Evolutionary conservation across 2,888 invertebrate species (phyloP), one percentile per base, ranked within the genome.

Genomic region (Uropetala carovei): DNA sequence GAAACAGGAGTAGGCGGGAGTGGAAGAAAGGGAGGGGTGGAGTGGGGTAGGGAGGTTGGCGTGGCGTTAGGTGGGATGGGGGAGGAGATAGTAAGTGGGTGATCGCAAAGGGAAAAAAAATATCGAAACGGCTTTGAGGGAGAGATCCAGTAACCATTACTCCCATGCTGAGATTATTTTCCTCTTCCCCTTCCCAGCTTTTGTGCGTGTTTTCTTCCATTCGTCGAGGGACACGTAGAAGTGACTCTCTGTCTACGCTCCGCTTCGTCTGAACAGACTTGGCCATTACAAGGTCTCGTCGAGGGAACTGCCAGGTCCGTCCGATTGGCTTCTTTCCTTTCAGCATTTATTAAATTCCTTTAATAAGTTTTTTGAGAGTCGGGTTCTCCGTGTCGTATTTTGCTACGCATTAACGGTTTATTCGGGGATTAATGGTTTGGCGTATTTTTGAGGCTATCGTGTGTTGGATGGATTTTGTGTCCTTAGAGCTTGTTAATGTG

Each of bases 121-220:
- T 1, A 43, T 43, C 43, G 43, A 43, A 43, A 43, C 43, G 43
- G 43, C 43, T 75, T 11, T 13, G 11, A 75, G 27, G 75, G 75
- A 68, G 64, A 64, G 68, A 75, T 75, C 75, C 27, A 75, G 75
- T 75, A 75, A 75, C 75, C 75, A 75, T 75, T 75, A 75, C 75
- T 68, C 68, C 68, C n/a, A n/a, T 68, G n/a, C 75, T 10, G 75
- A 75, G 75, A 75, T 75, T 75, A 75, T 75, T 75, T 75, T 27
- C 75, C 22, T 68, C 18, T 18, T 5, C 43, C 43, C 18, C 68
- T 75, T 27, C 75, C 22, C 22, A 16, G 68, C 22, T 22, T 75
- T 75, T 11, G 27, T 27, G 75, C 16, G 75, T 43, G 43, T 75
- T 75, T 75, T 22, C 14, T 75, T 75, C 13, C 68, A 7, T 64